Evolutionary conservation across 2,888 invertebrate species (phyloP).

Genomic region (Cerceris ruficornis): DNA sequence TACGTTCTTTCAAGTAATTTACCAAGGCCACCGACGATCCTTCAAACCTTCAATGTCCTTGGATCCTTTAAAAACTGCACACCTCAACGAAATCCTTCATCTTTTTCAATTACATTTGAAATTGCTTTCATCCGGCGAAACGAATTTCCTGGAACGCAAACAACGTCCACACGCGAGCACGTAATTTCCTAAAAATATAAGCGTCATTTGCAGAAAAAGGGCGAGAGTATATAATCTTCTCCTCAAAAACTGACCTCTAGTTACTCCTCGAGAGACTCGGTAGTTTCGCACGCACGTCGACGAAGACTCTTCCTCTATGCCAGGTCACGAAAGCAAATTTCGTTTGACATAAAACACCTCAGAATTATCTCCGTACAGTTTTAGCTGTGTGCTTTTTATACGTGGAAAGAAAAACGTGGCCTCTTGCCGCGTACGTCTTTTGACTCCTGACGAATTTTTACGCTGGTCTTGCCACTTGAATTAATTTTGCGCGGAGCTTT

Average conservation of each 20-base stretch:
- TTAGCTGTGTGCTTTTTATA: slow-evolving; percentile 1
- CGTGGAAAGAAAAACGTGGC: too few relatives aligned
- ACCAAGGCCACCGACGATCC: too few relatives aligned
- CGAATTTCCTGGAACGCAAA: neutral
- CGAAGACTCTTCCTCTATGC: slow-evolving; percentile 13
- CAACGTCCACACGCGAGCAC: neutral
- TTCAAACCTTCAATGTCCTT: too few relatives aligned
- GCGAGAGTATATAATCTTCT: neutral
- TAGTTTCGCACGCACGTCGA: too few relatives aligned
- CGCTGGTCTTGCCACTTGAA: too few relatives aligned
- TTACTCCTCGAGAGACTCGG: too few relatives aligned
- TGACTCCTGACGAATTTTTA: too few relatives aligned
- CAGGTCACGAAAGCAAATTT: slow-evolving; percentile 24
- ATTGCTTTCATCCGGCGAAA: slow-evolving; percentile 12
- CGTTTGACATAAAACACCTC: slow-evolving; percentile 26
- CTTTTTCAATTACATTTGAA: neutral
- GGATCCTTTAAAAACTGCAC: neutral
- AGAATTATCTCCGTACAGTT: slow-evolving; percentile 25
- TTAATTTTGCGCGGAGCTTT: too few relatives aligned
- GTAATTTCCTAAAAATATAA: slow-evolving; percentile 17
- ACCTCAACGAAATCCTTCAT: neutral
- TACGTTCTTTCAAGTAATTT: too few relatives aligned
- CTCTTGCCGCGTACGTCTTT: too few relatives aligned
- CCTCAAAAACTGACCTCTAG: neutral
- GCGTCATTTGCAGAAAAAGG: slow-evolving; percentile 14